A percentile compares a stretch with the other conserved stretches of the same genome.
Evolutionary conservation across 2,797 vertebrate genomes (phyloP).

Genomic region (Linurgus olivaceus): DNA sequence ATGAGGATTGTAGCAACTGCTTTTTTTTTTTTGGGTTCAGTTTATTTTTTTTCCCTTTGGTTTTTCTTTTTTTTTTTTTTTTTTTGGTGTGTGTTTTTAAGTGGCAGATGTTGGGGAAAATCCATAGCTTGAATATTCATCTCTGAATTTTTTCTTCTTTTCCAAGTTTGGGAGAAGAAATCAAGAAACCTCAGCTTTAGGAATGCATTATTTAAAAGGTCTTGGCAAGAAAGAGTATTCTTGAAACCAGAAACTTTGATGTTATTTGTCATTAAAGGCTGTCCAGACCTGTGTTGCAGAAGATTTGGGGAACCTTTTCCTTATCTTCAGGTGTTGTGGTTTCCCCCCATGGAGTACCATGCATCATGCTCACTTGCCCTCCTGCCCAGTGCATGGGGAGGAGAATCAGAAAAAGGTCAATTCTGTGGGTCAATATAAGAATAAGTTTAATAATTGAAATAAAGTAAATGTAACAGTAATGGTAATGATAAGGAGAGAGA

Average conservation of each 20-base stretch:
- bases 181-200: not conserved
- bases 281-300: not conserved
- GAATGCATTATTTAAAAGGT: not conserved
- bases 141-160: not conserved
- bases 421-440: not conserved
- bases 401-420: not conserved
- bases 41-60: not conserved
- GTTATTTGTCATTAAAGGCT: not conserved
- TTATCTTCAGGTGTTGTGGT: not conserved
- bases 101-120: not conserved
- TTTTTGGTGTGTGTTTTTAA: not conserved
- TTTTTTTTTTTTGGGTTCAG: not conserved
- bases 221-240: not conserved
- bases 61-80: not conserved
- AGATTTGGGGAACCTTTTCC: not conserved
- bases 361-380: fast-evolving
- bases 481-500: not conserved
- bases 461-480: not conserved
- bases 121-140: not conserved
- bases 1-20: not conserved
- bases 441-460: not conserved
- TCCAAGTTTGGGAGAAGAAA: not conserved
- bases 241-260: not conserved
- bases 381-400: too few species aligned
- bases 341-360: too few species aligned